Percentiles rank a stretch among this genome's conserved stretches.
These are phyloP conservation scores for Gastrophysa polygoni DNA, from an alignment of 2,888 invertebrate genomes.

Conservation along the genomic window DNA sequence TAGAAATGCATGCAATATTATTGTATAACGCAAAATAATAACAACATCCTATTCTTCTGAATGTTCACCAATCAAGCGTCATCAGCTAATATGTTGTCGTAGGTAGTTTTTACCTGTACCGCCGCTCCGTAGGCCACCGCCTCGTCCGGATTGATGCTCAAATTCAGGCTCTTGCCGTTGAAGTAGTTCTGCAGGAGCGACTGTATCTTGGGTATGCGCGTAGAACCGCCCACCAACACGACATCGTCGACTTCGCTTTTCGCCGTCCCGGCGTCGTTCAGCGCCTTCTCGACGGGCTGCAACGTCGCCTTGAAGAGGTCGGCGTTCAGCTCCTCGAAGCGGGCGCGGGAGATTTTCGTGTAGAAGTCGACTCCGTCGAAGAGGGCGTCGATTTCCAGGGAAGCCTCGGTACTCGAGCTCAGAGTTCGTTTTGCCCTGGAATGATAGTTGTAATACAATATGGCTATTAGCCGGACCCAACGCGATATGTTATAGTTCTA, in stretches of 20 bases:
- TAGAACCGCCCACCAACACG: constrained; percentile 83
- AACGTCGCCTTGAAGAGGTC: constrained; percentile 65
- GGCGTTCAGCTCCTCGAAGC: constrained; percentile 77
- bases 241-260: constrained; percentile 78
- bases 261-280: constrained; percentile 78
- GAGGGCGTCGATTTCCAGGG: constrained; percentile 61
- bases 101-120: constrained; percentile 35
- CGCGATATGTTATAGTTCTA: too few species aligned
- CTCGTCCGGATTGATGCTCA: constrained; percentile 81
- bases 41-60: too few species aligned
- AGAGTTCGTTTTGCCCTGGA: constrained; percentile 59
- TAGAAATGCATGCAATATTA: too few species aligned
- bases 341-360: constrained; percentile 74
- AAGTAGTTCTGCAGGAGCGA: constrained; percentile 76
- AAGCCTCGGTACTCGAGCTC: constrained; percentile 62
- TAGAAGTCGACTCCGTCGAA: constrained; percentile 64
- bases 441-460: not conserved
- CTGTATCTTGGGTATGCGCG: constrained; percentile 81
- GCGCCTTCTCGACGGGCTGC: constrained; percentile 78
- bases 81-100: too few species aligned
- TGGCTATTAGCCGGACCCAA: too few species aligned
- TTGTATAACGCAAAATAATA: too few species aligned
- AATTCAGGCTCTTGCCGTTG: constrained; percentile 72
- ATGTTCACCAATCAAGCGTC: too few species aligned
- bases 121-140: constrained; percentile 82